Evolutionary conservation across 2,797 vertebrate species (phyloP).

Genomic region (Scolopax rusticola): DNA sequence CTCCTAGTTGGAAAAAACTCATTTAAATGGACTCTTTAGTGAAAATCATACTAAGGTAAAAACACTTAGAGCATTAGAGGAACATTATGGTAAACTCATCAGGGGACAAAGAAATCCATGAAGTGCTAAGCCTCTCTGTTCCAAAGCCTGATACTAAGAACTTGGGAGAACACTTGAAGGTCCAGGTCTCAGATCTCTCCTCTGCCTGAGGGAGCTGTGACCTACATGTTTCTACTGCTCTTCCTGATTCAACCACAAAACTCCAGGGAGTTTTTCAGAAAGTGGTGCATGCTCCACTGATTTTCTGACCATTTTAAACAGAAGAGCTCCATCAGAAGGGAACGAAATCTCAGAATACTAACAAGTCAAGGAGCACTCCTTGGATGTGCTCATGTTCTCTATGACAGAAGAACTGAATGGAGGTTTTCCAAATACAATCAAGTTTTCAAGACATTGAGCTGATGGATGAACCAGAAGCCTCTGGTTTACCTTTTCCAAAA

Average conservation of each 20-base stretch:
- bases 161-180: background rate
- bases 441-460: background rate
- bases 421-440: background rate
- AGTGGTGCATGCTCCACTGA: background rate
- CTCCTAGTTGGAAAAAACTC: background rate
- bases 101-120: background rate
- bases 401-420: background rate
- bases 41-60: background rate
- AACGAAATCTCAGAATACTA: background rate
- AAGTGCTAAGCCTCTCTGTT: background rate
- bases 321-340: background rate
- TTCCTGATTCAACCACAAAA: background rate
- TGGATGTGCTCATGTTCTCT: accelerated
- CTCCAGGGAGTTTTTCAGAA: background rate
- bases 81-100: background rate
- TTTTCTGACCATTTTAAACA: background rate
- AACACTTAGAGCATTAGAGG: background rate
- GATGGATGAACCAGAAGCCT: background rate
- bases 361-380: background rate
- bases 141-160: background rate
- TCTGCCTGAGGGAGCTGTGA: background rate
- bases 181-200: background rate
- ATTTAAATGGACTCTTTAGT: background rate
- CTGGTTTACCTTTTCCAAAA: background rate
- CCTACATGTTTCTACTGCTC: background rate